Base-by-base conservation (phyloP, 2,113 vertebrate genomes). In the Polypterus senegalus region DNA sequence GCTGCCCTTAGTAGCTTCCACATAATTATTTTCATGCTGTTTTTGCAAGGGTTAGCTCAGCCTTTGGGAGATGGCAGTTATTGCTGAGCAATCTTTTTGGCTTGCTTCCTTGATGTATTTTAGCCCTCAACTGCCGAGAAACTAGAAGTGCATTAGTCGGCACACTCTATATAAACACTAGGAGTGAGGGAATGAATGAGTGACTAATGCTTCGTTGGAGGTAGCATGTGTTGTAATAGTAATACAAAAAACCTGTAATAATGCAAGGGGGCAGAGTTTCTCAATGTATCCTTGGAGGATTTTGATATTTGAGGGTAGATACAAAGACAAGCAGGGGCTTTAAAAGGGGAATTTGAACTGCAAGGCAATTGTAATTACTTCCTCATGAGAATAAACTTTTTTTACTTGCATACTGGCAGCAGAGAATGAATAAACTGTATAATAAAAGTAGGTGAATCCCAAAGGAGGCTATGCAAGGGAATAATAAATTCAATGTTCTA, bases 141-240 rank as follows among this genome's bases (percentile, higher is more conserved):
- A 69, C 49, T 73, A 69, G 71, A 69, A 58, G 60, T 57, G 63
- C 59, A 64, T 47, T 10, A 69, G 67, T 57, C 59, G 71, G 66
- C 55, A 27, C 53, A 52, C 61, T 60, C 63, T 74, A 60, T 62
- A 72, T 72, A 74, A 76, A 76, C 72, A 72, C 64, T 61, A 7
- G 1, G 65, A 49, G 65, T 67, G 64, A 60, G 65, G 4, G 61
- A 67, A 67, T 53, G 62, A 78, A 78, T 76, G 78, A 77, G 82
- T 88, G 88, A 90, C 84, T 82, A 73, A 77, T 70, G 76, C 86
- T 57, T 79, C 59, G 79, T 81, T 81, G 88, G 82, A 86, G 82
- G 88, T 64, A 81, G 57, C 65, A 71, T 70, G 61, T 84, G 80
- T 77, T 69, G 80, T 80, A 82, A 83, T 80, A 73, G 67, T 27